Evolutionary conservation across 2,888 invertebrate genomes (phyloP), one percentile per base, ranked within the genome.

Genomic region (Drosophila subquinaria): DNA sequence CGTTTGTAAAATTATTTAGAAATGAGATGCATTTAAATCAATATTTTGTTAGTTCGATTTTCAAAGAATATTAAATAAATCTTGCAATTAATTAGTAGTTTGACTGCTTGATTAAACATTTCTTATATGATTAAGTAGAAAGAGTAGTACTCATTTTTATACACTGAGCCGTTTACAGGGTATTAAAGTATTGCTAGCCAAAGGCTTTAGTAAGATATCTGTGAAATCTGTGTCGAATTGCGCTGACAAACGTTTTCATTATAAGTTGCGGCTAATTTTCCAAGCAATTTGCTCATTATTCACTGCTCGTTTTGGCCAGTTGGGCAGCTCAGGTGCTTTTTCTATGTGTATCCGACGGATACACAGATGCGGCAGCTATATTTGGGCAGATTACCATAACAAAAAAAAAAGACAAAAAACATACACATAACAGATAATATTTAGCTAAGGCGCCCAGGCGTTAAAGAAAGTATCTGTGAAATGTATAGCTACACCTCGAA

Each of bases 241-340:
- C 71, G 69, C 65, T 63, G 76, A 87, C 84, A 84, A 89, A 84
- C 88, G 84, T 87, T 84, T 81, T 77, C 67, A 76, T 79, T 79
- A 70, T 80, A 75, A 65, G 53, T 47, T 60, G 35, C 38, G 42
- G 62, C 71, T 52, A 76, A 77, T 80, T 79, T 78, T 80, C 60
- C 65, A 71, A 65, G 73, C 65, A 78, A 67, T 69, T 69, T 74
- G 67, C 79, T 53, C 78, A 75, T 78, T 73, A 73, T 78, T 78
- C 79, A 78, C 43, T 20, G 62, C 68, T 77, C 38, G 69, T 78
- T 73, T 77, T 52, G 65, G 45, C 43, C 20, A 36, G 45, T 48
- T 62, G 56, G 62, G 62, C 38, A 43, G 56, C 70, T 57, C 79
- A 75, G 63, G 63, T 76, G 75, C 55, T 38, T 36, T 50, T 11